Evolutionary conservation across 2,888 invertebrate species (phyloP).

Genomic region (Cephus nigrinus): DNA sequence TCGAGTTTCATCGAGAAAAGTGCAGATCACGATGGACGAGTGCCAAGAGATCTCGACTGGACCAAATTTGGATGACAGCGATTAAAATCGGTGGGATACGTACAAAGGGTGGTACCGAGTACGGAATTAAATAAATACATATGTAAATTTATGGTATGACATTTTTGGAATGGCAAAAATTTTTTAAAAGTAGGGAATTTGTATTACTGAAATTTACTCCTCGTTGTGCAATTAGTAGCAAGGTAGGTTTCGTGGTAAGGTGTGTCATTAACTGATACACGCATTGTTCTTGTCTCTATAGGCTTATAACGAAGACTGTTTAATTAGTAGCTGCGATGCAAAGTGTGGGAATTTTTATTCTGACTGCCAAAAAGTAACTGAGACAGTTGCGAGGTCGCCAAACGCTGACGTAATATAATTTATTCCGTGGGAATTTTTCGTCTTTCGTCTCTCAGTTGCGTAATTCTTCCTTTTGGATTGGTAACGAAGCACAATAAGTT

Average conservation of each 20-base stretch:
- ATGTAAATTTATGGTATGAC: too few relatives aligned
- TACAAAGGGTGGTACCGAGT: background rate
- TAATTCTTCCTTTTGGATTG: background rate
- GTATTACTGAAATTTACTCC: background rate
- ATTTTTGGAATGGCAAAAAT: background rate
- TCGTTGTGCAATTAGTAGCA: background rate
- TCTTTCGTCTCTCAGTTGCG: slow-evolving; percentile 7
- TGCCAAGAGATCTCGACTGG: background rate
- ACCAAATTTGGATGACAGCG: background rate
- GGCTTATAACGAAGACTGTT: background rate
- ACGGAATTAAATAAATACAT: too few relatives aligned
- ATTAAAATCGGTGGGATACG: background rate
- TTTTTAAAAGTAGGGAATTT: background rate
- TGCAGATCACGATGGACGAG: background rate
- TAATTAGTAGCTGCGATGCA: background rate
- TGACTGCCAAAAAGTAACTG: slow-evolving; percentile 7
- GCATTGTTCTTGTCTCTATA: background rate
- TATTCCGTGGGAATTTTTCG: slow-evolving; percentile 24
- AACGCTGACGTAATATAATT: slow-evolving; percentile 27
- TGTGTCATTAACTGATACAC: background rate
- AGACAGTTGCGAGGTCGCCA: slow-evolving; percentile 23
- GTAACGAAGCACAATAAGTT: background rate
- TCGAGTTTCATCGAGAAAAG: background rate
- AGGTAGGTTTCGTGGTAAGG: background rate
- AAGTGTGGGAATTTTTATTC: background rate